Evolutionary conservation across 2,797 vertebrate species (phyloP), one percentile per base, ranked within the genome.

Genomic region (Malacoraja senta): DNA sequence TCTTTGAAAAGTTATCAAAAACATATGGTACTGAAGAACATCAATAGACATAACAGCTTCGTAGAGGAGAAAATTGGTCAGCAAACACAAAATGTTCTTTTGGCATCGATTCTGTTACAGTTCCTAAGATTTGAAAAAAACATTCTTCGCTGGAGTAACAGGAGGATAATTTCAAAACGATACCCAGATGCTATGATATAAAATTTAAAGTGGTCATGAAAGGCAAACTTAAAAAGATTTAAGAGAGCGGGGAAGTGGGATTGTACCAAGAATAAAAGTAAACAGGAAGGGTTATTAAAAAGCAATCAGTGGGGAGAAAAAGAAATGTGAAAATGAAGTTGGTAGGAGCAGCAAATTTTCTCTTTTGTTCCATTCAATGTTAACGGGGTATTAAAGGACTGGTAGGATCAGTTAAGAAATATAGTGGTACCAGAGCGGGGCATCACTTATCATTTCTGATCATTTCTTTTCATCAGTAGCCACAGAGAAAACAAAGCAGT

Each of bases 381-480:
- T 38, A 58, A 76, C 35, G 29, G 72, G 13, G 71, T 92, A 58
- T 92, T 92, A 76, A 76, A n/a, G 38, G 26, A 76, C n/a, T n/a
- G 53, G 4, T 29, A n/a, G 38, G 24, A 72, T 92, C 90, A 76
- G 84, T 68, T 88, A 68, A 68, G 58, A 58, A 84, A 88, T 68
- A 10, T 10, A 32, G 63, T 68, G 84, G 84, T 63, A 88, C 7
- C 84, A 88, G 29, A 88, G n/a, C 61, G 35, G 68, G 6, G 29
- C 84, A 68, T 68, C 84, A 68, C 84, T 88, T 68, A 88, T 24
- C 84, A 88, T 88, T 35, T 88, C 17, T 68, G 72, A 74, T 76
- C 71, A 92, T 92, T 53, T 92, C 90, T 76, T 92, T 76, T 76
- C 90, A 92, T 92, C 90, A 92, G 84, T 68, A 68, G 72, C 72